These are phyloP conservation scores for Benthosema pterotum DNA, from an alignment of 2,797 vertebrate species.

Conservation along the genomic window DNA sequence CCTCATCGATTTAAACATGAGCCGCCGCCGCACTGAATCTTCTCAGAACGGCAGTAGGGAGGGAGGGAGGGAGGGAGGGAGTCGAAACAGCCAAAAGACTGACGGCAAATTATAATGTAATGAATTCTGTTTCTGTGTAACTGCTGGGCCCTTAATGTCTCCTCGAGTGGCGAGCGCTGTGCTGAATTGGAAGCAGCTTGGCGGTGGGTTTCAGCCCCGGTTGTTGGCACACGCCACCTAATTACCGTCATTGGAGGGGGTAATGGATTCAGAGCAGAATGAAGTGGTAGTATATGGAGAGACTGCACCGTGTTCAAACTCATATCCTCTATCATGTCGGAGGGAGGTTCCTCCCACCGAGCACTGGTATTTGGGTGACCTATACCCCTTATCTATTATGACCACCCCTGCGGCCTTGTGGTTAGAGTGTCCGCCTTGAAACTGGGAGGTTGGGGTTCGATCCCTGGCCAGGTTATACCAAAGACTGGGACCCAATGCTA, in stretches of 20 bases:
- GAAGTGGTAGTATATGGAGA: conserved; percentile 15
- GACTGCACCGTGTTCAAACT: conserved; percentile 25
- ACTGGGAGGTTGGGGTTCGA: too few species aligned
- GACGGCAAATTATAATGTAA: conserved; percentile 25
- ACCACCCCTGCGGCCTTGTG: too few species aligned
- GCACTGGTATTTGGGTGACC: too few species aligned
- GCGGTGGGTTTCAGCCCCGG: conserved; percentile 30
- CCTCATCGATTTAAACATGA: conserved; percentile 9
- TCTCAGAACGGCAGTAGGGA: too few species aligned
- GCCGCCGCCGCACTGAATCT: conserved; percentile 8
- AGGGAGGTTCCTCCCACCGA: too few species aligned
- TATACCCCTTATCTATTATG: too few species aligned
- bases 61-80: too few species aligned
- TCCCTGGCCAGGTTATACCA: too few species aligned
- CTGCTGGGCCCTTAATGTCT: conserved; percentile 37
- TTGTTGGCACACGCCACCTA: conserved; percentile 33
- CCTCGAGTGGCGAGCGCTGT: conserved; percentile 23
- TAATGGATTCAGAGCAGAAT: conserved; percentile 38
- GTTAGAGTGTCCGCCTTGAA: too few species aligned
- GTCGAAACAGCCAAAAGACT: conserved; percentile 15
- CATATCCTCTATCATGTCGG: conserved; percentile 13
- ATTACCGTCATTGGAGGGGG: conserved; percentile 37
- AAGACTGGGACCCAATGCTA: too few species aligned
- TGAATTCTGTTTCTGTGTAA: conserved; percentile 30
- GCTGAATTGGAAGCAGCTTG: conserved; percentile 31